These are phyloP conservation scores for Antitype chi DNA, from an alignment of 2,888 invertebrate genomes.

Conservation along the genomic window DNA sequence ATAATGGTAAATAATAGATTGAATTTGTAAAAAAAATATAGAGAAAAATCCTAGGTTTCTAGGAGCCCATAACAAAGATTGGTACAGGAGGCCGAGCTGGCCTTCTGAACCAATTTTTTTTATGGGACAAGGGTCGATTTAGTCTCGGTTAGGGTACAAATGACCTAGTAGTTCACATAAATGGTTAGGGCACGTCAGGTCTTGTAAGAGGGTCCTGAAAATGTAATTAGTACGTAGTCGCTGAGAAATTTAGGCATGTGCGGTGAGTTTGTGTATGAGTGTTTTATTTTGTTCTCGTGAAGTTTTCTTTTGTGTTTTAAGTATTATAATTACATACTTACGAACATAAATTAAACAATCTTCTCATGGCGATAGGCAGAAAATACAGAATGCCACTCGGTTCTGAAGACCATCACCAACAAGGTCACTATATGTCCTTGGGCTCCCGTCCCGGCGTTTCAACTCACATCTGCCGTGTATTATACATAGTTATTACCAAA, in stretches of 20 bases:
- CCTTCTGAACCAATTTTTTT: not conserved
- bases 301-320: not conserved
- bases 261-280: not conserved
- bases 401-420: too few species aligned
- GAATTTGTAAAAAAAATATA: too few species aligned
- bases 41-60: too few species aligned
- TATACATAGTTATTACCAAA: not conserved
- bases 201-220: slow-evolving; percentile 30
- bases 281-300: not conserved
- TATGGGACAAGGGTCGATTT: not conserved
- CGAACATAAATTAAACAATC: too few species aligned
- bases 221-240: slow-evolving; percentile 33
- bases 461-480: too few species aligned
- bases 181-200: slow-evolving; percentile 6
- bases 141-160: slow-evolving; percentile 1
- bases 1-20: too few species aligned
- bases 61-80: too few species aligned
- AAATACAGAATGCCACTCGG: too few species aligned
- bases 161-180: slow-evolving; percentile 24
- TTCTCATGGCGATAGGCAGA: too few species aligned
- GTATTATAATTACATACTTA: not conserved
- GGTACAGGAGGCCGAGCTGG: too few species aligned
- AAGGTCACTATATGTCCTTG: too few species aligned
- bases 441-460: too few species aligned
- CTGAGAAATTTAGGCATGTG: slow-evolving; percentile 2